These are phyloP conservation scores for Lycodopsis pacificus DNA, from an alignment of 2,797 vertebrate genomes.

Conservation along the genomic window DNA sequence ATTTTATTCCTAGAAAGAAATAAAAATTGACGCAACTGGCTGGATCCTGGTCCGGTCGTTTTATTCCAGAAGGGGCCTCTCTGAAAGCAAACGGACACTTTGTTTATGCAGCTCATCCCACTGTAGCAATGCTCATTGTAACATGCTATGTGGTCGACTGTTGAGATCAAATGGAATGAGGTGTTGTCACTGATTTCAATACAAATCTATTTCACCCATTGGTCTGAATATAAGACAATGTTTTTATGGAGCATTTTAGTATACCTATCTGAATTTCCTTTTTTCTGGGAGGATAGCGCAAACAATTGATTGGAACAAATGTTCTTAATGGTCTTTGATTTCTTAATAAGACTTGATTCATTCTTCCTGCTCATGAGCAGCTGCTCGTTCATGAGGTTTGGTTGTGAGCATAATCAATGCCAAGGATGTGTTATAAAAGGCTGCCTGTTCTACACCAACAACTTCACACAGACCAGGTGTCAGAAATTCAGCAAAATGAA, in stretches of 20 bases:
- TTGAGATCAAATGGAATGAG: too few relatives aligned
- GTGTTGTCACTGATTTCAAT: too few relatives aligned
- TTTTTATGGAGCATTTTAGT: not conserved
- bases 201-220: too few relatives aligned
- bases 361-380: not conserved
- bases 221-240: too few relatives aligned
- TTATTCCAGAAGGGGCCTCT: too few relatives aligned
- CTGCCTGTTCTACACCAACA: not conserved
- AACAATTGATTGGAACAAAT: not conserved
- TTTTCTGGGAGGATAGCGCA: not conserved
- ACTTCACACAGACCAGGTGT: not conserved
- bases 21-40: not conserved
- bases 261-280: not conserved
- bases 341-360: not conserved
- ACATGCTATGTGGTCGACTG: too few relatives aligned
- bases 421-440: not conserved
- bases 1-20: too few relatives aligned
- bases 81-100: not conserved
- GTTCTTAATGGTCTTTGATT: not conserved
- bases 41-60: not conserved
- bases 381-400: not conserved
- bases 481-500: not conserved
- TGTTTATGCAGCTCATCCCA: not conserved
- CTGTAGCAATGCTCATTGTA: not conserved
- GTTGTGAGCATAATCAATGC: not conserved